Percentiles rank a stretch among this genome's conserved stretches.
Conservation (phyloP, 2,888 invertebrate species). For the Sarcophaga rosellei region DNA sequence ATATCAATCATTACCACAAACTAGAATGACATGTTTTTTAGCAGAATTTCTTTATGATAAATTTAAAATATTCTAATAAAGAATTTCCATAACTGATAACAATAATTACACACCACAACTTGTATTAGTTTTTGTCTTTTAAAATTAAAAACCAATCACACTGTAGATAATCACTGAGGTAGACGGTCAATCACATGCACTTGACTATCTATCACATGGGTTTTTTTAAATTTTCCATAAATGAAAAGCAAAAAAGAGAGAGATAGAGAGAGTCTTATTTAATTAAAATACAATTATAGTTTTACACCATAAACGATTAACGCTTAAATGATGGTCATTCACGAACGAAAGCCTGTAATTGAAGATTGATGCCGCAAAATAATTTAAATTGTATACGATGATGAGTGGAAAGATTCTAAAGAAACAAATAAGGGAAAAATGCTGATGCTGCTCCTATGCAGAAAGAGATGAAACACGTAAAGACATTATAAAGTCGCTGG, state of each 20-base stretch:
- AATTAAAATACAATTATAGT: conserved; percentile 49
- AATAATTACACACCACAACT: too few relatives aligned
- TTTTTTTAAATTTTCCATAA: neutral
- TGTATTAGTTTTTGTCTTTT: too few relatives aligned
- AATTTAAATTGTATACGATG: neutral
- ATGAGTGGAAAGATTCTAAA: neutral
- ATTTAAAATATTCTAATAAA: too few relatives aligned
- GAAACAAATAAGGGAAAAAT: neutral
- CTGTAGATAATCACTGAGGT: neutral
- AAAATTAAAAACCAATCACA: too few relatives aligned
- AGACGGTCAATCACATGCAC: conserved; percentile 1
- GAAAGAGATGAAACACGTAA: neutral
- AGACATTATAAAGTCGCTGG: conserved; percentile 12
- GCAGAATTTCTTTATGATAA: too few relatives aligned
- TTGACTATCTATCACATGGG: neutral
- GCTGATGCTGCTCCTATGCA: too few relatives aligned
- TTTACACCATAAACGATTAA: conserved; percentile 43
- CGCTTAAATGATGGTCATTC: conserved; percentile 21
- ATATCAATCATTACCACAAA: too few relatives aligned
- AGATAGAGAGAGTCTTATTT: conserved; percentile 12
- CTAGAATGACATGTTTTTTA: too few relatives aligned
- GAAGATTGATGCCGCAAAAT: conserved; percentile 36
- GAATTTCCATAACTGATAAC: too few relatives aligned
- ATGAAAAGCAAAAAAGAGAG: neutral
- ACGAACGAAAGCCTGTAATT: conserved; percentile 37